A percentile compares a stretch with the other conserved stretches of the same genome.
Conservation (phyloP, 2,888 invertebrate species). For the Agrotis ipsilon region DNA sequence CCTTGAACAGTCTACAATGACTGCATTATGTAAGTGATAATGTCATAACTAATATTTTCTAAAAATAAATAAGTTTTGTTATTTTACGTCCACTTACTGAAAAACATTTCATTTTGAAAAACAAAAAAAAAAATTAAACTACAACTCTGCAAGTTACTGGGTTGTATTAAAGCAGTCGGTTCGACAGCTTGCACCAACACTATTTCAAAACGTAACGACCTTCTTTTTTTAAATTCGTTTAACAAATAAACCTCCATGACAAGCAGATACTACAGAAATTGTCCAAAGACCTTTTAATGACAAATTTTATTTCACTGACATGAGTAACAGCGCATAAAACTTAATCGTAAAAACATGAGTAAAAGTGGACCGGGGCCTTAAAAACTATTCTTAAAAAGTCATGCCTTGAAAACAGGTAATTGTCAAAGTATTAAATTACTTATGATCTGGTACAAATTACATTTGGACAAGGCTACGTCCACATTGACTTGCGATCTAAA, state of each 20-base stretch:
- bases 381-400: slow-evolving; percentile 63
- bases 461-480: slow-evolving; percentile 50
- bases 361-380: slow-evolving; percentile 72
- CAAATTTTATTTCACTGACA: slow-evolving; percentile 12
- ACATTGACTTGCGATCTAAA: slow-evolving; percentile 19
- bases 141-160: neutral
- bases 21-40: slow-evolving; percentile 21
- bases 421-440: slow-evolving; percentile 55
- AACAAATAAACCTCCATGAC: neutral
- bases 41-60: slow-evolving; percentile 20
- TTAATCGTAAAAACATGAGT: slow-evolving; percentile 45
- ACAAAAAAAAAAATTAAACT: too few species aligned
- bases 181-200: neutral
- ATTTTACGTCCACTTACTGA: neutral
- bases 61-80: slow-evolving; percentile 2
- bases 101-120: neutral
- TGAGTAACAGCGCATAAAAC: slow-evolving; percentile 3
- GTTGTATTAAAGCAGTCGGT: too few species aligned
- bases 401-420: slow-evolving; percentile 67
- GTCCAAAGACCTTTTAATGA: slow-evolving; percentile 1
- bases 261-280: neutral
- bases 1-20: slow-evolving; percentile 40
- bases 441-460: slow-evolving; percentile 61
- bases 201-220: neutral
- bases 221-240: neutral